Evolutionary conservation across 2,113 vertebrate species (phyloP), one percentile per base, ranked within the genome.

Genomic region (Accipiter virgatus): DNA sequence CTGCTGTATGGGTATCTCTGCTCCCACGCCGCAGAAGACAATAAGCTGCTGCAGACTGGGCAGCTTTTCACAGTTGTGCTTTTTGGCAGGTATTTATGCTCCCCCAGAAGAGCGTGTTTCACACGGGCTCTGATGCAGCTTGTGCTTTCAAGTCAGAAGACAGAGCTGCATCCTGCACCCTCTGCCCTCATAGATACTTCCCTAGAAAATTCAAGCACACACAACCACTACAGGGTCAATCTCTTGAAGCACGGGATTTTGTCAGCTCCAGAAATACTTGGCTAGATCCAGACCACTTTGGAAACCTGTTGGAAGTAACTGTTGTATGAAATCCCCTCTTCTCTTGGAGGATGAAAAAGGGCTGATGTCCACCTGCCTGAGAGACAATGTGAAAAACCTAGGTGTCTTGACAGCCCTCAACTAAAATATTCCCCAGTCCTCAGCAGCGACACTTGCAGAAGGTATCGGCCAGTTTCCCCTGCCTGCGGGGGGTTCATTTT

Each of bases 241-340:
- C 43, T 75, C 56, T 50, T 38, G 20, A 86, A 74, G 40, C 11
- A 72, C 4, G 0, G 12, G 36, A 55, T 74, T 91, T 84, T 85
- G 31, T 50, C 67, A 75, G 47, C 32, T 89, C 45, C 67, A 58
- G 40, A 94, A 93, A 94, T 52, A 82, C 34, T 80, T 94, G 7
- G 22, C 38, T 86, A 85, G 34, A 91, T 11, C 48, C 34, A 65
- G 34, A 82, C 86, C 13, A 79, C 27, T 68, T 62, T 14, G 25
- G 78, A 83, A 94, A 78, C 20, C 14, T 70, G 8, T 15, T 70
- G 47, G 45, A 93, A 93, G 67, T 48, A 81, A 50, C 36, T 1
- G 0, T 5, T 58, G 10, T 42, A 16, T 75, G 77, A 70, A 74
- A 83, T 56, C 7, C 11, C 18, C 14, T 71, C 40, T 25, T 79